These are phyloP conservation scores for Anthopleura sola DNA, from an alignment of 64 coral and sea anemone genomes.

Conservation along the genomic window DNA sequence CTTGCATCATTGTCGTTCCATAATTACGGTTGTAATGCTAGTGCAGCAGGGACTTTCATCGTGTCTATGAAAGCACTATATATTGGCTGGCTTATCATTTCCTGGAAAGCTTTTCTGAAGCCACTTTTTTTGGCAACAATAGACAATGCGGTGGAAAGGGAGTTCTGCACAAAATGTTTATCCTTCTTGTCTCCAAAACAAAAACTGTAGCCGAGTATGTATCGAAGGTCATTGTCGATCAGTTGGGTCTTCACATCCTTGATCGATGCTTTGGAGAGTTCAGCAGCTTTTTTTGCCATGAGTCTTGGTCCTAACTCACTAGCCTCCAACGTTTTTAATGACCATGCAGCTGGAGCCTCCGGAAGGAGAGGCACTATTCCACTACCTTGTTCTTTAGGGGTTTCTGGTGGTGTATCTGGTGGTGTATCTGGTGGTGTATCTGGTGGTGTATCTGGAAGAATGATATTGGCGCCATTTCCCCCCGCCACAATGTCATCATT, in stretches of 20 bases:
- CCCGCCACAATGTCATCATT: background rate
- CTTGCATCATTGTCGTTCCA: too few species aligned
- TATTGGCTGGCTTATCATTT: background rate
- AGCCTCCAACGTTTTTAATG: background rate
- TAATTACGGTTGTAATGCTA: too few species aligned
- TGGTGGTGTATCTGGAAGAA: background rate
- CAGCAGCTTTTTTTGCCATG: background rate
- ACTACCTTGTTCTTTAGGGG: background rate
- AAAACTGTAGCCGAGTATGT: conserved; percentile 30
- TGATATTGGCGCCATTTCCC: background rate
- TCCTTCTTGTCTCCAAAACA: conserved; percentile 27
- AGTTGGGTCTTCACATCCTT: background rate
- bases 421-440: too few species aligned
- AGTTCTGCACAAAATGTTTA: background rate
- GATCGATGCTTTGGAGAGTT: background rate
- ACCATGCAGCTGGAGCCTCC: background rate
- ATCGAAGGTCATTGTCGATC: background rate
- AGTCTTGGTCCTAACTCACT: background rate
- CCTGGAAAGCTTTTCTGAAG: background rate
- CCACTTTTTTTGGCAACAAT: conserved; percentile 37
- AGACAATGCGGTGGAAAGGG: conserved; percentile 12
- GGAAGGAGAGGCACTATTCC: background rate
- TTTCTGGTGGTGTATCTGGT: background rate
- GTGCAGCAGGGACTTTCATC: conserved; percentile 25
- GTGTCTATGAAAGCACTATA: background rate